Evolutionary conservation across 2,888 invertebrate species (phyloP), one percentile per base, ranked within the genome.

Genomic region (Aphelenchoides bicaudatus): DNA sequence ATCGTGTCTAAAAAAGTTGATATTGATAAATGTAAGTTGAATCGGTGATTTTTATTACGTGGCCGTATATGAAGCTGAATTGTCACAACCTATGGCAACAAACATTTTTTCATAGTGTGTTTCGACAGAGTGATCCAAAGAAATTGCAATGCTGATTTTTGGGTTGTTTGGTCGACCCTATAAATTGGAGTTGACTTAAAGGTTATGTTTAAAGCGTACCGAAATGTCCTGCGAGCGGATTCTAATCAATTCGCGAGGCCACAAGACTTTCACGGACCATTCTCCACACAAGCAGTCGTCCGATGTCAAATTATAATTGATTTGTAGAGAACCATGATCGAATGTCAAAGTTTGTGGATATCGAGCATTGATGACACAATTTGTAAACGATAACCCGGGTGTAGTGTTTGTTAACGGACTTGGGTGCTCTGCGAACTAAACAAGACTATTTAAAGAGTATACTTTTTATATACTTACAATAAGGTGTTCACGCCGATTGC

Each of bases 371-470:
- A 51, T n/a, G n/a, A 29, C 37, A 19, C 52, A 51, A n/a, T 51
- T 37, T n/a, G 38, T 19, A 30, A 51, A 51, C 16, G 52, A 29
- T n/a, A 51, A 23, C 3, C 52, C 52, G 2, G 52, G 52, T 8
- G 52, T 51, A 8, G 47, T 16, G 37, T 51, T 30, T 6, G 52
- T 19, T 2, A 19, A 8, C 3, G 52, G 30, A 16, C 28, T 43
- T 2, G 52, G 52, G 25, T 51, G 52, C 23, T 51, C 52, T 1
- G 52, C 52, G 1, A 21, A 3, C 52, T 51, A 3, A 27, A 51
- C 3, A 1, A 43, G 16, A n/a, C 13, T 34, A 10, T 34, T 34
- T 34, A 10, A 34, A 37, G 16, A 37, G 2, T 37, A 34, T 37
- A 2, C 16, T 37, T 37, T 37, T 34, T 34, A 34, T n/a, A n/a